Evolutionary conservation across 2,113 vertebrate genomes (phyloP).

Genomic region (Cardinalis cardinalis): DNA sequence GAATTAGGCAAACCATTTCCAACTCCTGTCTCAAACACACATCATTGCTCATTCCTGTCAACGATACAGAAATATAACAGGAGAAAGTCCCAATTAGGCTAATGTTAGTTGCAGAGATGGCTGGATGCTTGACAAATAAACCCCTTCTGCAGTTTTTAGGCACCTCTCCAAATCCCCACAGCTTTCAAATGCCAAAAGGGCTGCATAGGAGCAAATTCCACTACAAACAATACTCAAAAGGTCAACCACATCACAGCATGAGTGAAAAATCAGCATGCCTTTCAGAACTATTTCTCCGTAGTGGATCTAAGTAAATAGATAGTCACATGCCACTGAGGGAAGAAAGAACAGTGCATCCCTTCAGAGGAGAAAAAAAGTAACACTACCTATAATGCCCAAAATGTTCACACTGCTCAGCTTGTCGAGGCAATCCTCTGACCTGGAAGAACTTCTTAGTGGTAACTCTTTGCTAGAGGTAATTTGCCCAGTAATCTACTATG

Average conservation of each 20-base stretch:
- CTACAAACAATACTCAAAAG: background rate
- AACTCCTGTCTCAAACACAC: background rate
- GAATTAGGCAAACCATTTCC: background rate
- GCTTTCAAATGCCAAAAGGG: background rate
- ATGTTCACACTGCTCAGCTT: background rate
- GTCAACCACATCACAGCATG: fast-evolving
- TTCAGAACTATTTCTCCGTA: background rate
- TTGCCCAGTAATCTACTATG: background rate
- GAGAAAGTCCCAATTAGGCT: background rate
- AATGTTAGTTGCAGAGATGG: background rate
- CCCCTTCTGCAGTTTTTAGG: background rate
- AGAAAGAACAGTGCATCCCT: background rate
- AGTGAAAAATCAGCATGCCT: background rate
- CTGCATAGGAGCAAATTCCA: background rate
- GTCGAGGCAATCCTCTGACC: background rate
- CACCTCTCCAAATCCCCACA: background rate
- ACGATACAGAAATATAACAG: background rate
- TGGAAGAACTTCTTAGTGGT: background rate
- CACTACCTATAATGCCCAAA: fast-evolving
- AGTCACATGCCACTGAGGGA: background rate
- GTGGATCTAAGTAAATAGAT: background rate
- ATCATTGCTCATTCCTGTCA: background rate
- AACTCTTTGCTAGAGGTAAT: background rate
- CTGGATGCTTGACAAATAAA: background rate
- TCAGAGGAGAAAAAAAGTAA: background rate